Base-by-base conservation (phyloP, 30 jellyfish, hydroid and myxozoan genomes). In the Turritopsis rubra region DNA sequence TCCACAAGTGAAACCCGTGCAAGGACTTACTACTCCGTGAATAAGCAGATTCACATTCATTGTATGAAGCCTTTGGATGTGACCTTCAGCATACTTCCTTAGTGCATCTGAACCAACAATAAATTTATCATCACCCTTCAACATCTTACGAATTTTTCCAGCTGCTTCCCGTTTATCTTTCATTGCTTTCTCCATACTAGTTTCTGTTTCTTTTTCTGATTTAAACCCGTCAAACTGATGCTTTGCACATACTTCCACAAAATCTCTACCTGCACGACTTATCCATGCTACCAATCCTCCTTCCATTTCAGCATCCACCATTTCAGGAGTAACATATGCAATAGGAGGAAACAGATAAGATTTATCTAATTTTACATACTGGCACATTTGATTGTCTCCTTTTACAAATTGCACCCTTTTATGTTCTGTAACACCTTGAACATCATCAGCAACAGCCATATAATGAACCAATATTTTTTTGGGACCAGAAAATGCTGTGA, bases 271-370 rank as follows among this genome's bases (percentile, higher is more conserved):
- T 19, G 53, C 28, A 0, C 72, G 52, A 30, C 53, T 53, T 21
- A 77, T 66, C 85, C 85, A 77, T 16, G 85, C 28, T 19, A 77
- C 53, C 53, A 77, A 30, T 0, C 28, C 71, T 68, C 77, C 77
- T 26, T 1, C 28, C 53, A 52, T 29, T 29, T 53, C 29, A n/a
- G 18, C 23, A 1, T 24, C 20, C 1, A 77, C 72, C n/a, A 22
- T 16, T 19, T 68, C 85, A 18, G 85, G 85, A 13, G 85, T 77
- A n/a, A 77, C 75, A 77, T 26, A 30, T 16, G 53, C 85, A 7
- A 77, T 18, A 13, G 85, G 85, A n/a, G 3, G 52, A 1, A 19
- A 60, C 20, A 29, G 18, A 1, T 77, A 77, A 8, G 21, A 0
- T 1, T 16, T 19, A 13, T 53, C 53, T 9, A 77, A 77, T 19